Conservation (phyloP, 2,797 vertebrate species). For the Scyliorhinus canicula region DNA sequence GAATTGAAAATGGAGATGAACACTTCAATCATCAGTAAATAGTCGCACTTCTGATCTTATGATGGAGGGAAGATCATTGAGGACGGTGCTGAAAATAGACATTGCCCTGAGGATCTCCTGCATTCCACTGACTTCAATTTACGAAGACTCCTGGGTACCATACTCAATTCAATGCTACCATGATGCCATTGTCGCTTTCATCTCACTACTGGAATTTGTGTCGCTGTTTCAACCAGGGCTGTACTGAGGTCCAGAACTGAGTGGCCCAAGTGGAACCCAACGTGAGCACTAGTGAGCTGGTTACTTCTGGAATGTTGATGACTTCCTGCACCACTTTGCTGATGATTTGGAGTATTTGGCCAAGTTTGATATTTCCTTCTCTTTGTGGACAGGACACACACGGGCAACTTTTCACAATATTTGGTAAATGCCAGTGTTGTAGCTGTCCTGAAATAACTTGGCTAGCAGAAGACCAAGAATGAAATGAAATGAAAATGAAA, state of each 20-base stretch:
- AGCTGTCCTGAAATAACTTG: background rate
- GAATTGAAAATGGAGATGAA: background rate
- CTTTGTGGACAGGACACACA: background rate
- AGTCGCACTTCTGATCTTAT: background rate
- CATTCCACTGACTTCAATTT: background rate
- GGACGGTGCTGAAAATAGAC: background rate
- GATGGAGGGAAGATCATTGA: background rate
- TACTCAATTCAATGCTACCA: background rate
- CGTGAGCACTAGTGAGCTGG: background rate
- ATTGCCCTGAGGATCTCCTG: background rate
- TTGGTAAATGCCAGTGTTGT: background rate
- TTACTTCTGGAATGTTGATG: background rate
- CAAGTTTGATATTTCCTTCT: background rate
- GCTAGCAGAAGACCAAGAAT: background rate
- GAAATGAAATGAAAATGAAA: no score
- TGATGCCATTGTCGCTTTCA: background rate
- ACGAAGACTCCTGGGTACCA: background rate
- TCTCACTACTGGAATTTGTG: background rate
- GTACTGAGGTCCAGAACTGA: background rate
- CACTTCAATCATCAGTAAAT: background rate
- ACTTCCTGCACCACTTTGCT: background rate
- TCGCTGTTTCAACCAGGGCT: background rate
- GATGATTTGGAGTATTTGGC: background rate
- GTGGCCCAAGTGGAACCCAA: background rate
- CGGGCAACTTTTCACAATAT: background rate